phyloP scores from a whole-genome alignment of 1,140 invertebrate genomes.

The Lucilia cuprina region DNA sequence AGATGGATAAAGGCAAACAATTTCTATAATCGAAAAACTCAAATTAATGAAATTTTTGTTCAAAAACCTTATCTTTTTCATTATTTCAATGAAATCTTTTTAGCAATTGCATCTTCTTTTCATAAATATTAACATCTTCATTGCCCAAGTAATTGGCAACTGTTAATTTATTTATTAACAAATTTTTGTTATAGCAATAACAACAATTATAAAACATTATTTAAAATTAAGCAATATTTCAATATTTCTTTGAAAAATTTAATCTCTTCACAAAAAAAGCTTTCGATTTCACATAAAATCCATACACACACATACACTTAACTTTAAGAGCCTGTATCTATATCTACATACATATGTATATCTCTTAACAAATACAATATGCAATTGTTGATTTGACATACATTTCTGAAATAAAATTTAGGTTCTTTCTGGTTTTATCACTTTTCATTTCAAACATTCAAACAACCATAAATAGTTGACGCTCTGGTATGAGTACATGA shows the following conservation, averaged over 20 bases:
- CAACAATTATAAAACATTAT: neutral
- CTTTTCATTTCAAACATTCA: constrained; percentile 20
- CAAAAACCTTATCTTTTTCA: no score
- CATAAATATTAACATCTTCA: no score
- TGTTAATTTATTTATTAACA: no score
- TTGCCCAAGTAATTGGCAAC: no score
- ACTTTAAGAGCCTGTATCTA: neutral
- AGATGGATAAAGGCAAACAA: no score
- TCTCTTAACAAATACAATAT: neutral
- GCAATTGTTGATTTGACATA: neutral
- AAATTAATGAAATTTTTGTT: no score
- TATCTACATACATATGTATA: no score
- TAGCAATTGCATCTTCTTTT: no score
- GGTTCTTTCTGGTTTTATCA: constrained; percentile 12
- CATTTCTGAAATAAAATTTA: neutral
- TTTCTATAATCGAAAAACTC: no score
- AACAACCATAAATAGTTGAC: neutral
- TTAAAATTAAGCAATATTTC: neutral
- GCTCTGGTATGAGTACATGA: neutral
- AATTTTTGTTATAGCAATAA: neutral
- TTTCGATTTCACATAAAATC: constrained; percentile 17
- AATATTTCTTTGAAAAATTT: neutral
- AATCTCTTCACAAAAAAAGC: neutral
- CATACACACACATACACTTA: neutral
- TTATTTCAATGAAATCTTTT: no score